Evolutionary conservation across 2,797 vertebrate species (phyloP), one percentile per base, ranked within the genome.

Genomic region (Gymnothorax javanicus): DNA sequence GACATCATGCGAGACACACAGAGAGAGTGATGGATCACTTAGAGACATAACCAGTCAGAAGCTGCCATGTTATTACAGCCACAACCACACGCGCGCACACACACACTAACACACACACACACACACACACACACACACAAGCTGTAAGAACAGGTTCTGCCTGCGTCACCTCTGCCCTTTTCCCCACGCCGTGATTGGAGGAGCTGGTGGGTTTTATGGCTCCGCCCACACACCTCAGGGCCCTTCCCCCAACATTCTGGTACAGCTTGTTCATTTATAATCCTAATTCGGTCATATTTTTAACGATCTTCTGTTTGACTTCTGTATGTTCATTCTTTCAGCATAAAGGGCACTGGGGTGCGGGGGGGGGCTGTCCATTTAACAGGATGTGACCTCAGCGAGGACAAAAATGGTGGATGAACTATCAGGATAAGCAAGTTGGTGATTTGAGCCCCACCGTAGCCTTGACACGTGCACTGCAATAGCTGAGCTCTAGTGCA

Each of bases 331-430:
- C 50, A 12, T 9, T 77, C 50, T 50, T 17, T 77, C 43, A 77
- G 73, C 73, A 73, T 33, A 2, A 3, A 73, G 69, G 69, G 69
- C 9, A 1, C 5, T 11, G 71, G 25, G 33, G 27, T 23, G 62
- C 2, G 17, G 60, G 2, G 60, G 60, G 17, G 0, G 33, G 33
- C 33, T 43, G 3, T 11, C 43, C 23, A 58, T 25, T 17, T 43
- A 62, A 27, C 69, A 82, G 54, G 69, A 88, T 57, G 84, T 58
- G 12, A 62, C 85, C 67, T 71, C 73, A 54, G 54, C 54, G 25
- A 59, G 62, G 81, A 64, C 62, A n/a, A 64, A 64, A 23, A 7
- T 23, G 2, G 62, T 20, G 17, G 20, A 64, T 9, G 20, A 64
- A n/a, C 17, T 64, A 64, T 20, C 62, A 64, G n/a, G 62, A 64